phyloP scores from a whole-genome alignment of 2,888 invertebrate genomes.

The Pachymerium ferrugineum region DNA sequence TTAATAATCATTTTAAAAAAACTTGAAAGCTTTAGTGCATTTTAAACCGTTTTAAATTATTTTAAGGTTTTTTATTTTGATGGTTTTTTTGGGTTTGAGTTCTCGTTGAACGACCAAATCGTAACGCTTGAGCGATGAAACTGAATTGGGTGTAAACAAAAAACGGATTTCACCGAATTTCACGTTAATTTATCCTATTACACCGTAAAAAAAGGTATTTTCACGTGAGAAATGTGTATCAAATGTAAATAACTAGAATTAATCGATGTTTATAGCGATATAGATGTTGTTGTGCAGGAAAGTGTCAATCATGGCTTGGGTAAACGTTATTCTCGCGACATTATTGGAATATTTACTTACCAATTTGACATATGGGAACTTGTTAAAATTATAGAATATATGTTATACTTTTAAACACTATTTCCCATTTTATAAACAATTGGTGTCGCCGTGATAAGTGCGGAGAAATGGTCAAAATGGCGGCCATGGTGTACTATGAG shows the following conservation, averaged over 20 bases:
- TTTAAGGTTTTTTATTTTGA: background rate
- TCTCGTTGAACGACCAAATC: background rate
- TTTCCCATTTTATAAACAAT: too few species aligned
- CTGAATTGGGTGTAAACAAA: too few species aligned
- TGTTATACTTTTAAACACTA: too few species aligned
- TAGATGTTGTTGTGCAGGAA: background rate
- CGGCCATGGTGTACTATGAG: background rate
- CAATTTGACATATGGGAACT: background rate
- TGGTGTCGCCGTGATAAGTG: background rate
- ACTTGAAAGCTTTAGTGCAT: too few species aligned
- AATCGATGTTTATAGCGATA: background rate
- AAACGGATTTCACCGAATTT: background rate
- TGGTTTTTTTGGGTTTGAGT: background rate
- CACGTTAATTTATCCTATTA: background rate
- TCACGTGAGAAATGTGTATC: background rate
- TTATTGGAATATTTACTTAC: background rate
- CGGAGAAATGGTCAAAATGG: background rate
- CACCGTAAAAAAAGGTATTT: background rate
- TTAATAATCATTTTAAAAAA: too few species aligned
- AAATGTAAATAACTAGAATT: background rate
- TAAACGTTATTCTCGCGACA: background rate
- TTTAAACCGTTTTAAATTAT: too few species aligned
- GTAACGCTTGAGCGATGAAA: background rate
- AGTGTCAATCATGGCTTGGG: background rate
- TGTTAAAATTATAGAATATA: background rate